Evolutionary conservation across 2,797 vertebrate genomes (phyloP).

Genomic region (Lycodopsis pacificus): DNA sequence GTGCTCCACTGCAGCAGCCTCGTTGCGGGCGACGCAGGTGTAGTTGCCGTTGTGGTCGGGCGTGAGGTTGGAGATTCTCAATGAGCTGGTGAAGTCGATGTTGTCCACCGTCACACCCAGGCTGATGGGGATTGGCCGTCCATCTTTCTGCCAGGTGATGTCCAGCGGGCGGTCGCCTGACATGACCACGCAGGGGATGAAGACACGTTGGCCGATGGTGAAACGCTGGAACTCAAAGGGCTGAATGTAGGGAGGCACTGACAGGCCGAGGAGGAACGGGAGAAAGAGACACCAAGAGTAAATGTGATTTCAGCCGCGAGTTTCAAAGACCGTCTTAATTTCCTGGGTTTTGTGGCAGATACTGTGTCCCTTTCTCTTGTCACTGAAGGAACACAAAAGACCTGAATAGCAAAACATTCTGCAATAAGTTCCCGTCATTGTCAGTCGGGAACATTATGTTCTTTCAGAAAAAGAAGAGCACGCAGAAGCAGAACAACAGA

Average conservation of each 20-base stretch:
- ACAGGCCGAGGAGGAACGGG: slow-evolving; percentile 7
- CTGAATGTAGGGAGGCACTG: slow-evolving; percentile 98
- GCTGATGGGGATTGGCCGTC: slow-evolving; percentile 93
- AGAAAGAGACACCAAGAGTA: slow-evolving; percentile 25
- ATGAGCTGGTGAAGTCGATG: slow-evolving; percentile 98
- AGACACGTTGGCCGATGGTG: slow-evolving; percentile 97
- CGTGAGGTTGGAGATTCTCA: slow-evolving; percentile 96
- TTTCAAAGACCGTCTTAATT: slow-evolving; percentile 38
- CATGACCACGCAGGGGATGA: slow-evolving; percentile 98
- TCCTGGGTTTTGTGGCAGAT: slow-evolving; percentile 27
- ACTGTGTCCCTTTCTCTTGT: slow-evolving; percentile 21
- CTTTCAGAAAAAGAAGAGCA: slow-evolving; percentile 42
- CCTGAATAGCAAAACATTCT: slow-evolving; percentile 43
- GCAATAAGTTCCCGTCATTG: slow-evolving; percentile 43
- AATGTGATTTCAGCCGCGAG: slow-evolving; percentile 30
- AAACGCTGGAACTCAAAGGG: slow-evolving; percentile 99
- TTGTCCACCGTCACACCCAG: slow-evolving; percentile 98
- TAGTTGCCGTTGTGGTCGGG: slow-evolving; percentile 99
- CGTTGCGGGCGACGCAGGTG: slow-evolving; percentile 97
- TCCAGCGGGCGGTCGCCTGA: slow-evolving; percentile 96
- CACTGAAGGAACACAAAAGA: slow-evolving; percentile 55
- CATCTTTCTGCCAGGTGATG: slow-evolving; percentile 99
- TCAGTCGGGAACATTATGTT: slow-evolving; percentile 61
- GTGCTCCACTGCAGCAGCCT: slow-evolving; percentile 95
- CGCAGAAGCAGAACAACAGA: slow-evolving; percentile 14